Base-by-base conservation (phyloP, 2,888 invertebrate species). In the Drosophila pegasa region DNA sequence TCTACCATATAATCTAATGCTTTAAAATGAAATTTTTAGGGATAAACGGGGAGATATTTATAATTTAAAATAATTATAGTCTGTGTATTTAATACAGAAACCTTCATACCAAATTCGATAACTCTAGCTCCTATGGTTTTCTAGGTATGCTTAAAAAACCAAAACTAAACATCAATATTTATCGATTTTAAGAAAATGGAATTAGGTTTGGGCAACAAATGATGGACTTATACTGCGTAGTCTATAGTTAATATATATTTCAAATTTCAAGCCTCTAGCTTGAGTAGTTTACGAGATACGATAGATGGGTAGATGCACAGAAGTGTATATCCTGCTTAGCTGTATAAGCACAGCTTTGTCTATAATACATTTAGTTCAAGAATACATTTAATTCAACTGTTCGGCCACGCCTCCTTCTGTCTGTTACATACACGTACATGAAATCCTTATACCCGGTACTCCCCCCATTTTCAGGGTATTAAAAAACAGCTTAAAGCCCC, bases 401-500 rank as follows among this genome's bases (percentile, higher is more conserved):
- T 25, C 3, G 10, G 16, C 5, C 2, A 27, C 9, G 10, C 1
- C 10, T 27, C 0, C 10, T 10, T 16, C 16, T 9, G 3, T n/a
- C 7, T 22, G 41, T 22, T 1, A 22, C 41, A n/a, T 41, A 27
- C n/a, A 10, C 12, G 2, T 27, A 0, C 16, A 16, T 27, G 12
- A 12, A 27, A 45, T 6, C 6, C 9, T 16, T 16, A 45, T 16
- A 6, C 27, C 10, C 45, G 2, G 6, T 2, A 45, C 27, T 6
- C 16, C 43, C 43, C 27, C 27, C 25, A 5, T 25, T 18, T 2
- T 29, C 7, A 45, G 43, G 43, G 43, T 29, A 48, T 31, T 31
- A 0, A 7, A 31, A 31, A 31, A 48, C 20, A 47, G 27, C 47
- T 48, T 50, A 52, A 74, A 74, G 20, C 43, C 59, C 55, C 69